These are phyloP conservation scores for Smittia sp. DNA, from an alignment of 2,888 invertebrate species.

Conservation along the genomic window DNA sequence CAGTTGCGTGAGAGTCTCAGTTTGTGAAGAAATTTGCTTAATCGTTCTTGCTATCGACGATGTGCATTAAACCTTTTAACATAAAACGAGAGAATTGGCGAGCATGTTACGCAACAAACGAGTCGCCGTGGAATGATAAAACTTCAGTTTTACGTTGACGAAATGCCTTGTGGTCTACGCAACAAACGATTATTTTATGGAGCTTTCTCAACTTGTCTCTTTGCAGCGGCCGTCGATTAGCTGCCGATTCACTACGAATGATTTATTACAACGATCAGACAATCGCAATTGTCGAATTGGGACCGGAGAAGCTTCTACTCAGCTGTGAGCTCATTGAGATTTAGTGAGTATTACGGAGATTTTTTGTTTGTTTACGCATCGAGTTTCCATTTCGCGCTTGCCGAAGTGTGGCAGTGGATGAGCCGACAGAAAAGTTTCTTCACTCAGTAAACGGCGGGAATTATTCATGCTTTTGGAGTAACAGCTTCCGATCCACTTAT, in stretches of 20 bases:
- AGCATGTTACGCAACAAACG: background rate
- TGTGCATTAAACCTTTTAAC: background rate
- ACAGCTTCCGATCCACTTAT: background rate
- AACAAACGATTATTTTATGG: background rate
- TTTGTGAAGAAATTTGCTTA: no score
- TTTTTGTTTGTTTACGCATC: background rate
- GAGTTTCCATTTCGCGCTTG: background rate
- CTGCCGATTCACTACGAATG: slow-evolving; percentile 67
- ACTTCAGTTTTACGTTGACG: no score
- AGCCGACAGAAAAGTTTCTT: background rate
- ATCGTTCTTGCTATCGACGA: no score
- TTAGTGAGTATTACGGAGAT: slow-evolving; percentile 64
- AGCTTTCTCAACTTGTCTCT: background rate
- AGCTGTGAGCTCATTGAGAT: slow-evolving; percentile 84
- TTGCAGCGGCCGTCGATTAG: slow-evolving; percentile 64
- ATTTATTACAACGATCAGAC: slow-evolving; percentile 80
- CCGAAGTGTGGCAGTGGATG: background rate
- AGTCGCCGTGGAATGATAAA: background rate
- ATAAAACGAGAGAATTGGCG: background rate
- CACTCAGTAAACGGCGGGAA: no score
- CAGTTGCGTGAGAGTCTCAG: background rate
- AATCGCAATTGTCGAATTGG: slow-evolving; percentile 77
- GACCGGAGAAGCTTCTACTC: slow-evolving; percentile 65
- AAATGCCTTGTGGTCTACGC: no score
- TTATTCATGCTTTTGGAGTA: background rate